Conservation (phyloP, 2,113 vertebrate species). For the Stomatorhinus ivindoensis region DNA sequence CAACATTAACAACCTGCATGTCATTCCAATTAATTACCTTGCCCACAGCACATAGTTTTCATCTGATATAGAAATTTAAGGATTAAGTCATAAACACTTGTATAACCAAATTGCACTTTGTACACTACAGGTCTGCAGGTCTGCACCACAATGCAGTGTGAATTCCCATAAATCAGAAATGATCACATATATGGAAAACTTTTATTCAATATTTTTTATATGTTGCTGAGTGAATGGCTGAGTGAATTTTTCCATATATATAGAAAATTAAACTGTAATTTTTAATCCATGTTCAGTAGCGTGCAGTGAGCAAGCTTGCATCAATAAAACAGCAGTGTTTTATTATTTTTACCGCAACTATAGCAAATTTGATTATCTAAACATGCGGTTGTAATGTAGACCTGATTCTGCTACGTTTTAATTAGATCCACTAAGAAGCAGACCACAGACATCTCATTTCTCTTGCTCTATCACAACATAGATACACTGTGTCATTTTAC, state of each 20-base stretch:
- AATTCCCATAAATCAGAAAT: not conserved
- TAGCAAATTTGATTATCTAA: not conserved
- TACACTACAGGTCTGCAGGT: not conserved
- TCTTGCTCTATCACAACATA: slow-evolving; percentile 3
- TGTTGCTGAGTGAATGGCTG: not conserved
- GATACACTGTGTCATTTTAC: not conserved
- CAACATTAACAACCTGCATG: not conserved
- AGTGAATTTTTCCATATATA: not conserved
- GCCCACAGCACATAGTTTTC: not conserved
- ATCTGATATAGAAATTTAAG: not conserved
- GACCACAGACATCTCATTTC: slow-evolving; percentile 5
- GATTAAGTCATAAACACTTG: not conserved
- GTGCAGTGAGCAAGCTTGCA: not conserved
- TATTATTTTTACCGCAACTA: not conserved
- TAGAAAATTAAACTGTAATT: not conserved
- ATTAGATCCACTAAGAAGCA: not conserved
- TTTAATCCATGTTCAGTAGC: not conserved
- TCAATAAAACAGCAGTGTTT: not conserved
- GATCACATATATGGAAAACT: not conserved
- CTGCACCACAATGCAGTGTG: not conserved
- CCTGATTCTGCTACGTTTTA: not conserved
- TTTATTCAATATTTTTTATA: not conserved
- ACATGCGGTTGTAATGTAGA: not conserved
- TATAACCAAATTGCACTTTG: not conserved
- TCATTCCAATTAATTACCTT: not conserved